phyloP scores from a whole-genome alignment of 2,113 vertebrate genomes.

The Pyrgilauda ruficollis region DNA sequence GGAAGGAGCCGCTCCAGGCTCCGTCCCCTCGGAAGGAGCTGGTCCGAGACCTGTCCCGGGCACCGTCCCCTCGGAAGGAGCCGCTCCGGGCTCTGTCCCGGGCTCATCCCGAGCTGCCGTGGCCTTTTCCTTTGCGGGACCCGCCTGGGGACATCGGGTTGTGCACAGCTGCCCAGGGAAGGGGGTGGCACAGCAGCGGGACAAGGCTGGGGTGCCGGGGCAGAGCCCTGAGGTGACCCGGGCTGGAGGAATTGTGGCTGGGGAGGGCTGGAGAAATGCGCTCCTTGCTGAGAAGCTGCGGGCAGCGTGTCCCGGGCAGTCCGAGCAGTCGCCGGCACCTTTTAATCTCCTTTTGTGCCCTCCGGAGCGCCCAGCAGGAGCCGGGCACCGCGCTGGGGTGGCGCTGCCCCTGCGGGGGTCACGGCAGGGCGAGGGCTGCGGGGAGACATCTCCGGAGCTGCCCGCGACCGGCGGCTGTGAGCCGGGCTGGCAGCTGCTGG shows the following conservation, averaged over 20 bases:
- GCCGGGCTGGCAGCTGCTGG: neutral
- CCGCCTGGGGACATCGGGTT: neutral
- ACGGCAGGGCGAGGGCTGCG: accelerated
- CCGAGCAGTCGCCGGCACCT: accelerated
- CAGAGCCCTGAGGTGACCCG: neutral
- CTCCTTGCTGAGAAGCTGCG: too few species aligned
- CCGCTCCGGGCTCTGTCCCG: neutral
- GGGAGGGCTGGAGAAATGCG: neutral
- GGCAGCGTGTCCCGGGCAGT: neutral
- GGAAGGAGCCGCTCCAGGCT: neutral
- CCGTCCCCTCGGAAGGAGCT: neutral
- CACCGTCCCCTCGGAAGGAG: neutral
- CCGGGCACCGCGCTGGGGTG: accelerated
- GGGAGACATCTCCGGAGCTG: too few species aligned
- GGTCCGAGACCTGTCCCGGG: too few species aligned
- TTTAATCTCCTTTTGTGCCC: too few species aligned
- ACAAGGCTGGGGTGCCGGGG: neutral
- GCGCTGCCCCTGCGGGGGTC: neutral
- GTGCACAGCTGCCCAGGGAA: accelerated
- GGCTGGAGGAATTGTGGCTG: neutral
- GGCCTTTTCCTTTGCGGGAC: neutral
- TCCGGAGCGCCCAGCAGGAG: neutral
- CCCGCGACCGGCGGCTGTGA: neutral
- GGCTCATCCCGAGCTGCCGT: neutral
- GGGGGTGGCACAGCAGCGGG: neutral